Conservation (phyloP, 2,113 vertebrate species). For the Enhydra lutris region DNA sequence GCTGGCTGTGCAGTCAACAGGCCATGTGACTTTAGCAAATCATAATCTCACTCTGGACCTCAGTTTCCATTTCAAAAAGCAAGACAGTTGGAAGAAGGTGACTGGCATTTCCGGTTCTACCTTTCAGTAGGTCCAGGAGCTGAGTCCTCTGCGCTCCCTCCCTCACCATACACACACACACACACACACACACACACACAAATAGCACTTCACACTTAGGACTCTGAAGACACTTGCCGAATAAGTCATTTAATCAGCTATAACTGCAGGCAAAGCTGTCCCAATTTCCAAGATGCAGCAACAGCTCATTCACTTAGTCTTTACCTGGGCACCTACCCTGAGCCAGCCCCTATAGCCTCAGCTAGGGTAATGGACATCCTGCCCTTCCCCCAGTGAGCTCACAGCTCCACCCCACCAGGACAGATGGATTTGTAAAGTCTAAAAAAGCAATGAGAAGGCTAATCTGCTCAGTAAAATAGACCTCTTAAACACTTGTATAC, state of each 20-base stretch:
- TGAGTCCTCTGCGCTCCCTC: background rate
- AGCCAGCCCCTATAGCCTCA: background rate
- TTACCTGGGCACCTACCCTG: background rate
- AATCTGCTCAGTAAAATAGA: background rate
- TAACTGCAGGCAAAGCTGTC: background rate
- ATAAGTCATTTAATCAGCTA: slow-evolving; percentile 22
- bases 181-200: background rate
- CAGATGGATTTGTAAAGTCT: background rate
- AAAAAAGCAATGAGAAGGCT: background rate
- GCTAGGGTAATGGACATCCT: background rate
- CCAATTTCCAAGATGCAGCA: background rate
- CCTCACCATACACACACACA: background rate
- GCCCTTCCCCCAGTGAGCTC: background rate
- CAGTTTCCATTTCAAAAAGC: background rate
- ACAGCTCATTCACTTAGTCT: background rate
- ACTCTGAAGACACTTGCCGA: slow-evolving; percentile 23
- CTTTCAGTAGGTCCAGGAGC: background rate
- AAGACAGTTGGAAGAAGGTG: background rate
- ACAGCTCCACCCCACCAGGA: background rate
- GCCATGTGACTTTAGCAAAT: background rate
- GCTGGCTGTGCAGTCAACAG: background rate
- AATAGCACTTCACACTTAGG: background rate
- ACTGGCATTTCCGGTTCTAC: background rate
- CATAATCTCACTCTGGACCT: background rate
- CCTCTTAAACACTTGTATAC: background rate